Conservation (phyloP, 2,113 vertebrate species). For the Glaucomys volans region DNA sequence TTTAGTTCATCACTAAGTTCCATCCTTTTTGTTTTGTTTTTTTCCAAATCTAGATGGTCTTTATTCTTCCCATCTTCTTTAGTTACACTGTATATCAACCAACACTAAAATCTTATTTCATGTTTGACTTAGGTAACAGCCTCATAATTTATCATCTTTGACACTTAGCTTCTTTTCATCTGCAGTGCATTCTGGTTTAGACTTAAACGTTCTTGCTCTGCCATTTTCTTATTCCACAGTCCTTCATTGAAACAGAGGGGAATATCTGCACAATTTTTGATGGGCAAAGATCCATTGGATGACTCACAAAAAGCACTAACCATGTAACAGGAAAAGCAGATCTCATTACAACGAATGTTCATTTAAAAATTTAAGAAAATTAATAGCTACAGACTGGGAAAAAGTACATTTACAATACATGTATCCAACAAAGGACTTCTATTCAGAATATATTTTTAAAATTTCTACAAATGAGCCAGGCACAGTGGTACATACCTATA, state of each 20-base stretch:
- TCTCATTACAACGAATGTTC: neutral
- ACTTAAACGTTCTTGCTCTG: neutral
- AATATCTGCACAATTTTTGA: neutral
- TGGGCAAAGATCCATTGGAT: slow-evolving; percentile 7
- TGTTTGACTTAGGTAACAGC: neutral
- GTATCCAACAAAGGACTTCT: neutral
- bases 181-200: neutral
- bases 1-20: slow-evolving; percentile 36
- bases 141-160: neutral
- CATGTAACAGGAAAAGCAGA: neutral
- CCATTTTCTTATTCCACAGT: neutral
- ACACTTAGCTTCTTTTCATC: neutral
- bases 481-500: neutral
- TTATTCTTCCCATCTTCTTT: slow-evolving; percentile 33
- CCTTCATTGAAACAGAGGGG: slow-evolving; percentile 13
- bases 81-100: neutral
- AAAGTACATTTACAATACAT: neutral
- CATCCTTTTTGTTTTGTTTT: neutral
- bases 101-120: neutral
- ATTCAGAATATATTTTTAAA: slow-evolving; percentile 40
- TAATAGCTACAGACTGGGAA: neutral
- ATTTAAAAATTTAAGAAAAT: neutral
- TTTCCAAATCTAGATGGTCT: slow-evolving; percentile 36
- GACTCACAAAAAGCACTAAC: slow-evolving; percentile 20
- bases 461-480: neutral